Evolutionary conservation across 2,888 invertebrate genomes (phyloP).

Genomic region (Alcis repandata): DNA sequence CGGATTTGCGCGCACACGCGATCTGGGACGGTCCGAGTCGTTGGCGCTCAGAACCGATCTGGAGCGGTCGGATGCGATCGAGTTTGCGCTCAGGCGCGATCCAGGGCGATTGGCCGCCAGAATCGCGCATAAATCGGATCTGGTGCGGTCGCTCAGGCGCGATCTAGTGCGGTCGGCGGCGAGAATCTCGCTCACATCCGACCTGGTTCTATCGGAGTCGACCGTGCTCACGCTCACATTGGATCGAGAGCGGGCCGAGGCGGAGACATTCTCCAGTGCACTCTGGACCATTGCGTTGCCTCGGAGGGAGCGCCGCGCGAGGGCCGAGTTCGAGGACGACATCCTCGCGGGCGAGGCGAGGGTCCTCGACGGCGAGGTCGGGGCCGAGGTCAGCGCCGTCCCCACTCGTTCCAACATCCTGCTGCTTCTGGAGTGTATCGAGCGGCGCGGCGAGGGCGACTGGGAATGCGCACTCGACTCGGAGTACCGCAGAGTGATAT

Average conservation of each 20-base stretch:
- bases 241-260: slow-evolving; percentile 31
- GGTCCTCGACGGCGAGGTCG: slow-evolving; percentile 40
- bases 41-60: slow-evolving; percentile 6
- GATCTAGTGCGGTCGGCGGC: slow-evolving; percentile 4
- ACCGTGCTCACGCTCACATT: slow-evolving; percentile 10
- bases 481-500: slow-evolving; percentile 64
- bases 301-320: slow-evolving; percentile 54
- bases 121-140: not conserved
- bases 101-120: not conserved
- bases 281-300: slow-evolving; percentile 59
- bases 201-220: not conserved
- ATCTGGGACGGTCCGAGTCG: not conserved
- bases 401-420: slow-evolving; percentile 60
- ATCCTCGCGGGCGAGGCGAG: slow-evolving; percentile 42
- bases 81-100: not conserved
- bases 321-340: slow-evolving; percentile 49
- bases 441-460: slow-evolving; percentile 61
- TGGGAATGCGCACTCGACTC: slow-evolving; percentile 50
- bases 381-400: slow-evolving; percentile 27
- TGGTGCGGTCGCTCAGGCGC: not conserved
- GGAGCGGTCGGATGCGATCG: slow-evolving; percentile 1
- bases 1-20: slow-evolving; percentile 1
- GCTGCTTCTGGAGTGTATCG: slow-evolving; percentile 64
- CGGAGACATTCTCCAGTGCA: slow-evolving; percentile 49
- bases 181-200: not conserved